These are phyloP conservation scores for Heliconius himera DNA, from an alignment of 1,140 invertebrate genomes.

Conservation along the genomic window DNA sequence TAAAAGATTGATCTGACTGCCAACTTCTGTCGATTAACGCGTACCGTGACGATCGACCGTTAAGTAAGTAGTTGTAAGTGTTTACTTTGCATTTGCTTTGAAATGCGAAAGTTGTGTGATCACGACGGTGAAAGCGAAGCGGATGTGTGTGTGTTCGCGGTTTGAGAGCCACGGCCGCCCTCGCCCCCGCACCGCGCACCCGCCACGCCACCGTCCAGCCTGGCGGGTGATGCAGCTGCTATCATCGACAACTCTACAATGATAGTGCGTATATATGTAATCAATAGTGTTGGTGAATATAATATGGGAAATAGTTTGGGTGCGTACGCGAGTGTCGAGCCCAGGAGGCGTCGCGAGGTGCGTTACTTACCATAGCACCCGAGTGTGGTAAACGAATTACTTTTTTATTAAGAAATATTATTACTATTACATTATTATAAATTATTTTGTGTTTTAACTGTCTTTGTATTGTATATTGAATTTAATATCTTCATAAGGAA, in stretches of 20 bases:
- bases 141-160: not conserved
- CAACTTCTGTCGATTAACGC: conserved; percentile 31
- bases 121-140: not conserved
- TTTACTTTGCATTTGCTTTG: conserved; percentile 38
- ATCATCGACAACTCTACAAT: not conserved
- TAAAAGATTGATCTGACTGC: conserved; percentile 36
- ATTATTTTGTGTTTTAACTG: not conserved
- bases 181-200: conserved; percentile 10
- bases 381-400: conserved; percentile 14
- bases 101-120: conserved; percentile 36
- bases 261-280: conserved; percentile 7
- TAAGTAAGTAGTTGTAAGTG: conserved; percentile 29
- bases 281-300: conserved; percentile 14
- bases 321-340: conserved; percentile 49
- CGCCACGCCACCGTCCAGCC: conserved; percentile 1
- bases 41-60: conserved; percentile 7
- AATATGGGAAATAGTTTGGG: not conserved
- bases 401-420: not conserved
- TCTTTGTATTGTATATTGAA: not conserved
- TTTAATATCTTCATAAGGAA: not conserved
- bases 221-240: conserved; percentile 3
- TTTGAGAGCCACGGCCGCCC: not conserved
- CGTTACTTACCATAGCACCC: conserved; percentile 36
- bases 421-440: not conserved
- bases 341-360: conserved; percentile 69